Base-by-base conservation (phyloP, 2,113 vertebrate species). In the Prolemur simus region DNA sequence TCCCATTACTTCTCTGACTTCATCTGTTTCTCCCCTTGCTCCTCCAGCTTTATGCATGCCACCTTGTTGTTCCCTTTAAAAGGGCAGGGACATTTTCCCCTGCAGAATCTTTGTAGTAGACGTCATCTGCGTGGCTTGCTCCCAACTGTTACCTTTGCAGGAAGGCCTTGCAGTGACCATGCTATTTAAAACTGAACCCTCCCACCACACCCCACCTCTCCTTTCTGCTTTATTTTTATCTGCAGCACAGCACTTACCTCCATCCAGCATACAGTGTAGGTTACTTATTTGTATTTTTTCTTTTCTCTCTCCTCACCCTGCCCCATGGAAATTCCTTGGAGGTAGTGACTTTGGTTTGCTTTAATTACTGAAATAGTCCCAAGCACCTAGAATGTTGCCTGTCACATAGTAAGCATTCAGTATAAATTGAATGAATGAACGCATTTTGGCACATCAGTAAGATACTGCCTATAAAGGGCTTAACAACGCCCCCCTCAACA, bases 171-270 rank as follows among this genome's bases (percentile, higher is more conserved):
- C 49, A 1, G 54, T 69, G 69, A 83, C 63, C 49, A 0, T 37
- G 89, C 37, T 91, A 3, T 95, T 89, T 90, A 87, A 58, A 94
- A 58, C 32, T 11, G 23, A 76, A 68, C 52, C 37, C 39, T 47
- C 8, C 42, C 27, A 11, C 18, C 10, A 1, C 0, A 0, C 37
- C 32, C 60, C 49, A 9, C 8, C 15, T 47, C 8, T 63, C 7
- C 15, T 8, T 49, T 60, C 54, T 37, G 37, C 80, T n/a, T 14
- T 56, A 8, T 71, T 71, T 87, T 64, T 60, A 37, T 25, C 42
- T 37, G 13, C 12, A 56, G 82, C 60, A 21, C 12, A 56, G 82
- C 54, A 6, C 37, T 77, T 34, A 5, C 29, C 42, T 82, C 49
- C 15, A 5, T 29, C 76, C 54, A 42, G 2, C 21, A 15, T 32